Conservation (phyloP, 1,140 invertebrate species). For the Neuroterus valhalla region DNA sequence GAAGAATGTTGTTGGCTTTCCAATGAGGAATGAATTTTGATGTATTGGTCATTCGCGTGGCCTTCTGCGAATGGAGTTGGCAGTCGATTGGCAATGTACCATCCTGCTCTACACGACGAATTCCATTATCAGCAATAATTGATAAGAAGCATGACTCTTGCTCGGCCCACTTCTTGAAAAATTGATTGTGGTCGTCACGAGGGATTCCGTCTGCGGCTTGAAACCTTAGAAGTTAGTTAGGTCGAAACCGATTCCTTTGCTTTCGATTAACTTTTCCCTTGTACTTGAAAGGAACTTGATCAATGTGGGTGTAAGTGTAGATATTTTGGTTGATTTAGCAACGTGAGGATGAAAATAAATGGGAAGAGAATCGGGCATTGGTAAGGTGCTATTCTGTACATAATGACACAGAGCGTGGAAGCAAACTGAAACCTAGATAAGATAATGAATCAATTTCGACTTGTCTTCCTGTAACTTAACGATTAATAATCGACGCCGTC, state of each 20-base stretch:
- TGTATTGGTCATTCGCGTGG: background rate
- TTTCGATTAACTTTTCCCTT: constrained; percentile 31
- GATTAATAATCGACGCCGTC: constrained; percentile 22
- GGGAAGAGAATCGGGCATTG: constrained; percentile 21
- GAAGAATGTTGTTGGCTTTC: too few relatives aligned
- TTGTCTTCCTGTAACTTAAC: constrained; percentile 36
- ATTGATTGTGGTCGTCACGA: constrained; percentile 25
- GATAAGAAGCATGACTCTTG: constrained; percentile 17
- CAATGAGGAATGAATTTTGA: background rate
- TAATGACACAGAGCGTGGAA: constrained; percentile 41
- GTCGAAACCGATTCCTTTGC: constrained; percentile 8
- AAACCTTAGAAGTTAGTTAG: constrained; percentile 22
- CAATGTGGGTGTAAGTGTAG: constrained; percentile 5
- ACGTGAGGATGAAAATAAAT: constrained; percentile 11
- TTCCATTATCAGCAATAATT: constrained; percentile 16
- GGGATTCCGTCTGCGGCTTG: constrained; percentile 5
- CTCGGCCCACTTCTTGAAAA: constrained; percentile 12
- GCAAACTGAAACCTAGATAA: constrained; percentile 20
- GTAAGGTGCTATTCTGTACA: constrained; percentile 56
- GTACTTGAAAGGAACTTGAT: constrained; percentile 32
- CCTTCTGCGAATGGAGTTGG: background rate
- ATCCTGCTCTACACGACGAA: background rate
- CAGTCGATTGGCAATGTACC: background rate
- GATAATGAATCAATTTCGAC: constrained; percentile 8
- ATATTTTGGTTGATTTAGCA: constrained; percentile 1